Evolutionary conservation across 2,888 invertebrate genomes (phyloP).

Genomic region (Linnaemya vulpina): DNA sequence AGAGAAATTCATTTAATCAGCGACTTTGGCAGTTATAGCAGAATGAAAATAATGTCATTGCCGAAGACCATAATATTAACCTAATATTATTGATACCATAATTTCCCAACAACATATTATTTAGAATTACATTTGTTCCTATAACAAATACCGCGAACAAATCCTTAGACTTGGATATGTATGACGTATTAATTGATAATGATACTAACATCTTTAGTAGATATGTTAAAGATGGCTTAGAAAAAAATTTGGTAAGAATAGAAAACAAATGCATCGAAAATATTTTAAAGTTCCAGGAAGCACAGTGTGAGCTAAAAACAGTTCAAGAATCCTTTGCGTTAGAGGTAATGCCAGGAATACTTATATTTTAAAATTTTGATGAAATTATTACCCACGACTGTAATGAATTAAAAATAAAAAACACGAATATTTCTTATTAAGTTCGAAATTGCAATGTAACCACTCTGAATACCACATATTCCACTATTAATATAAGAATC

Average conservation of each 20-base stretch:
- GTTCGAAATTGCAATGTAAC: too few species aligned
- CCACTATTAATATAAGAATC: too few species aligned
- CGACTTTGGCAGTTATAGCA: not conserved
- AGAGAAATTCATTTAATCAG: not conserved
- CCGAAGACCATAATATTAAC: not conserved
- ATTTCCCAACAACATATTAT: not conserved
- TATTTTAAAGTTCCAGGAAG: conserved; percentile 26
- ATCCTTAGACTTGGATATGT: conserved; percentile 1
- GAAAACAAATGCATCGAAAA: conserved; percentile 19
- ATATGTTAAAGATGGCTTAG: not conserved
- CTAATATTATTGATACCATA: too few species aligned
- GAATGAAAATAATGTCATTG: not conserved
- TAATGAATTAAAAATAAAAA: conserved; percentile 7
- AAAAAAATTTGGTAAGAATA: conserved; percentile 25
- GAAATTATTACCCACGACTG: conserved; percentile 27
- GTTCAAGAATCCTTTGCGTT: conserved; percentile 13
- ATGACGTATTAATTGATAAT: conserved; percentile 16
- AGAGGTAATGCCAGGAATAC: conserved; percentile 23
- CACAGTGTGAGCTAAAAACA: conserved; percentile 11
- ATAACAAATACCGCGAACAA: conserved; percentile 26
- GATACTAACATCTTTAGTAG: conserved; percentile 14
- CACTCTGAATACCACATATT: too few species aligned
- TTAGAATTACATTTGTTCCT: conserved; percentile 20
- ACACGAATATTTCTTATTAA: too few species aligned
- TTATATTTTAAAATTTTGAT: too few species aligned